These are phyloP conservation scores for Endotricha flammealis DNA, from an alignment of 2,888 invertebrate species.

Conservation along the genomic window DNA sequence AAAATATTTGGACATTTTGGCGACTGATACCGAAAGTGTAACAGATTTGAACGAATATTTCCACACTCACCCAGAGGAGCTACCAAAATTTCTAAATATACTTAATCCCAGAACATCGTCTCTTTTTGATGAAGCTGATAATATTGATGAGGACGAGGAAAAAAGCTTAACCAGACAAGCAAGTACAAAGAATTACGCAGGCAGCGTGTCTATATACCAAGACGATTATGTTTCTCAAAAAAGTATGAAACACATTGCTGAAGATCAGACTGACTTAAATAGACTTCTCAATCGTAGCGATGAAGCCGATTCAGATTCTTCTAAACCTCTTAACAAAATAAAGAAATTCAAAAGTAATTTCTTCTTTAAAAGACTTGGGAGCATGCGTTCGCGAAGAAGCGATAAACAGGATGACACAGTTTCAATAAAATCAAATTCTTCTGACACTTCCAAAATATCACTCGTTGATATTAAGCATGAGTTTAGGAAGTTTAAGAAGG, in stretches of 20 bases:
- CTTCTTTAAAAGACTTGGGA: slow-evolving; percentile 79
- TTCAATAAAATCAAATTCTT: slow-evolving; percentile 72
- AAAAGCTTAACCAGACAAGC: slow-evolving; percentile 45
- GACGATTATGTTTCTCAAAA: slow-evolving; percentile 53
- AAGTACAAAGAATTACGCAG: slow-evolving; percentile 50
- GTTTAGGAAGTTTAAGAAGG: slow-evolving; percentile 57
- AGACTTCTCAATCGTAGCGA: slow-evolving; percentile 75
- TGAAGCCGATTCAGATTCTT: slow-evolving; percentile 64
- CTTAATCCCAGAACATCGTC: slow-evolving; percentile 58
- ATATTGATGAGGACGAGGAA: slow-evolving; percentile 57
- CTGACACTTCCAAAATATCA: slow-evolving; percentile 67
- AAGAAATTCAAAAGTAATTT: slow-evolving; percentile 80
- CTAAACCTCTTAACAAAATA: slow-evolving; percentile 71
- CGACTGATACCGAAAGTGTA: slow-evolving; percentile 63
- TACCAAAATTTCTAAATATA: slow-evolving; percentile 54
- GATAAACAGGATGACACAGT: slow-evolving; percentile 74
- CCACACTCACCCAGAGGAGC: slow-evolving; percentile 59
- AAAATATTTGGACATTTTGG: slow-evolving; percentile 81
- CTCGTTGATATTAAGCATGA: slow-evolving; percentile 60
- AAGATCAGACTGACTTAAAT: slow-evolving; percentile 64
- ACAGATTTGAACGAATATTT: slow-evolving; percentile 62
- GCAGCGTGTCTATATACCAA: slow-evolving; percentile 56
- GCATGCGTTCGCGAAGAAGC: slow-evolving; percentile 74
- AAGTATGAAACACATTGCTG: slow-evolving; percentile 56
- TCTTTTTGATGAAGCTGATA: slow-evolving; percentile 56